Percentiles rank a stretch among this genome's conserved stretches.
phyloP scores from a whole-genome alignment of 1,140 invertebrate genomes.

The Aplysia californica region DNA sequence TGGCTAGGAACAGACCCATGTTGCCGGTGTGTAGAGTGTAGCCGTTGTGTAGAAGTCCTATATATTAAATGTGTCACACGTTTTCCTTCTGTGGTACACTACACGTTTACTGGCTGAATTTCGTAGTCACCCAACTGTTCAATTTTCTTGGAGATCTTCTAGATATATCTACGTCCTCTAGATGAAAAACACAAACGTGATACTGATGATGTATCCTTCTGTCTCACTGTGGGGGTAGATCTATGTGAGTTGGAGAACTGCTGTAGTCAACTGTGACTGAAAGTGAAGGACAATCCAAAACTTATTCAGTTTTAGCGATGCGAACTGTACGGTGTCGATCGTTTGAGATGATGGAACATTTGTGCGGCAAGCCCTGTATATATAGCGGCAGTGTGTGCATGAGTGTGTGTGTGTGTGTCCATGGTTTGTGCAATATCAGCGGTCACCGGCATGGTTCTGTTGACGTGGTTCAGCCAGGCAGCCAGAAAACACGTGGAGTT shows the following conservation, averaged over 20 bases:
- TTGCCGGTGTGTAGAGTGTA: neutral
- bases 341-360: neutral
- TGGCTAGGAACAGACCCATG: slow-evolving; percentile 21
- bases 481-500: neutral
- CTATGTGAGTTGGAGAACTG: too few relatives aligned
- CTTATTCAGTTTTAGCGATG: too few relatives aligned
- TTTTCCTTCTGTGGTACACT: too few relatives aligned
- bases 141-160: neutral
- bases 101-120: neutral
- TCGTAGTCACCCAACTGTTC: neutral
- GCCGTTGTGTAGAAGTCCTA: neutral
- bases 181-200: neutral
- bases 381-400: neutral
- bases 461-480: neutral
- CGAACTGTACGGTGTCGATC: too few relatives aligned
- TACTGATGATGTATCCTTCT: neutral
- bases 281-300: too few relatives aligned
- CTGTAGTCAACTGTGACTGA: too few relatives aligned
- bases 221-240: neutral
- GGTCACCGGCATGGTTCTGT: neutral
- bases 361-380: neutral
- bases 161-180: neutral
- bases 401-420: neutral
- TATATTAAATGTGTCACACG: too few relatives aligned
- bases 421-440: too few relatives aligned